Percentiles rank a stretch among this genome's conserved stretches.
phyloP scores from a whole-genome alignment of 1,140 invertebrate species.

The Meloidogyne floridensis region DNA sequence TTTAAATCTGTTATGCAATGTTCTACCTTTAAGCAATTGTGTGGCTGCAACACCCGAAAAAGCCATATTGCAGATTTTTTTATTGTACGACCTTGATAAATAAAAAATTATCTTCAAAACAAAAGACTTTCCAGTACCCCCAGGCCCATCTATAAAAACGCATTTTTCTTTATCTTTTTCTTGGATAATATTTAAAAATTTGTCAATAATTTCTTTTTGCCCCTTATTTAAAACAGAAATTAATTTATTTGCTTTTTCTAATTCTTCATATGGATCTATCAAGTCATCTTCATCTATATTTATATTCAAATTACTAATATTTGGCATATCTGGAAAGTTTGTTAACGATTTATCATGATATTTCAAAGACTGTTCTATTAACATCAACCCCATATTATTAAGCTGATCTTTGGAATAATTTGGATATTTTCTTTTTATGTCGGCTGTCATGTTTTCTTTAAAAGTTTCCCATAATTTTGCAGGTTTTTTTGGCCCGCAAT shows the following conservation, averaged over 20 bases:
- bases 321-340: constrained; percentile 3
- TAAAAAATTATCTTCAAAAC: constrained; percentile 16
- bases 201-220: constrained; percentile 26
- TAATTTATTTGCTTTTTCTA: constrained; percentile 21
- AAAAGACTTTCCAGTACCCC: constrained; percentile 25
- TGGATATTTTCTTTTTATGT: not conserved
- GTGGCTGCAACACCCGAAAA: constrained; percentile 32
- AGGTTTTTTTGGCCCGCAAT: constrained; percentile 16
- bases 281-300: constrained; percentile 15
- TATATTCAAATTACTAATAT: not conserved
- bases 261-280: constrained; percentile 1
- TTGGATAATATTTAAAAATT: constrained; percentile 25
- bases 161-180: constrained; percentile 24
- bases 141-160: not conserved
- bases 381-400: not conserved
- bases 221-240: constrained; percentile 9
- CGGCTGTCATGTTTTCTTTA: not conserved
- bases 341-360: constrained; percentile 3
- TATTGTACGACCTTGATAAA: constrained; percentile 28
- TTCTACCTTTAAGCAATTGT: constrained; percentile 25
- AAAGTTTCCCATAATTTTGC: constrained; percentile 8
- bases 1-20: constrained; percentile 33
- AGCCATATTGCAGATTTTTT: constrained; percentile 30
- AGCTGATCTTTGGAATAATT: not conserved
- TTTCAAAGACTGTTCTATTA: constrained; percentile 9